Evolutionary conservation across 92 coral and sea anemone species (phyloP), one percentile per base, ranked within the genome.

Genomic region (Zoanthus solanderi): DNA sequence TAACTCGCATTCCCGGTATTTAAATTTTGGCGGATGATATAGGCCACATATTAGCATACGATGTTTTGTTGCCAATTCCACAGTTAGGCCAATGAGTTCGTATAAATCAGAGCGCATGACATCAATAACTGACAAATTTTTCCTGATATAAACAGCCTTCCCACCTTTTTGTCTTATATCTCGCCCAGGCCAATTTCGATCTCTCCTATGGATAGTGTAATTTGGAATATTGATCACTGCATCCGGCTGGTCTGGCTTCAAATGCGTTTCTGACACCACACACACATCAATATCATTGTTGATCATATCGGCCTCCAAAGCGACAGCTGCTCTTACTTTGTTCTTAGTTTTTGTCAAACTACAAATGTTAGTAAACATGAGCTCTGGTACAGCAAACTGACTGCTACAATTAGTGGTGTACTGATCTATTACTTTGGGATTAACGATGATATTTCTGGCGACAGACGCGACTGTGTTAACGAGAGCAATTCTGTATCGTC

Each of bases 251-350:
- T 28, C 82, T 9, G 83, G 88, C 54, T 85, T 85, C n/a, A 74
- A 56, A 52, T 85, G 88, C 7, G 88, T 85, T 85, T 85, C 79
- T 4, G 89, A 74, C 60, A 86, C 84, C 29, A 86, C 63, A 61
- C 69, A 61, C 69, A 61, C 78, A 31, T 85, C 88, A 85, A 58
- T 56, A 44, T 86, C 75, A 58, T 75, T 86, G 14, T 61, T 60
- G 4, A 17, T 45, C 83, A 86, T 58, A 75, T 86, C 75, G 30
- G 75, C 67, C 53, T 74, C 71, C 44, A 85, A 18, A 29, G 72
- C 72, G 17, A 85, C 83, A 15, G 66, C 78, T 47, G 82, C 89
- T 42, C 74, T 48, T 18, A 86, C 57, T 53, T 72, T 15, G 61
- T 75, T 86, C 54, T 76, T 75, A 30, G 75, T 76, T 75, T 86